These are phyloP conservation scores for Diachrysia chrysitis DNA, from an alignment of 2,888 invertebrate genomes.

Conservation along the genomic window DNA sequence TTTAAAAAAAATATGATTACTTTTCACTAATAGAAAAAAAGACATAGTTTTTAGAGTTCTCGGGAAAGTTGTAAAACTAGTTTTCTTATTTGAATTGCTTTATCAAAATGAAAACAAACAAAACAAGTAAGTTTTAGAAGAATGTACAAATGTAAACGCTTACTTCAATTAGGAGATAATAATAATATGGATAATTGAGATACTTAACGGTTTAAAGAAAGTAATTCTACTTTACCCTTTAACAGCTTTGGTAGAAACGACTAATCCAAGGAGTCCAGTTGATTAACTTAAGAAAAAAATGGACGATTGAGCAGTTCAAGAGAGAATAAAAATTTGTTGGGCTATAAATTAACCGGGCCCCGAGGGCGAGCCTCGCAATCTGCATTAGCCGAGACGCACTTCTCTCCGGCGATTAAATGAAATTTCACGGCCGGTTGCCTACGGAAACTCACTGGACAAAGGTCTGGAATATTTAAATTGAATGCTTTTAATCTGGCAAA, in stretches of 20 bases:
- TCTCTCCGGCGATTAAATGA: constrained; percentile 86
- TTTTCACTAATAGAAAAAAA: too few species aligned
- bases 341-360: constrained; percentile 85
- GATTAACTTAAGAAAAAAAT: constrained; percentile 70
- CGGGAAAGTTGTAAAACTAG: too few species aligned
- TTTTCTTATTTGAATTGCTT: background rate
- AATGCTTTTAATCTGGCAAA: constrained; percentile 82
- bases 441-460: constrained; percentile 84
- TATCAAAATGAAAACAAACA: background rate
- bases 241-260: constrained; percentile 64
- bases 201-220: constrained; percentile 54
- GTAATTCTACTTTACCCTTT: constrained; percentile 63
- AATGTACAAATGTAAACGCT: background rate
- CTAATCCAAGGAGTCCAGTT: constrained; percentile 63
- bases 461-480: constrained; percentile 85
- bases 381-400: constrained; percentile 88
- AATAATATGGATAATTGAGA: constrained; percentile 43
- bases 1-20: too few species aligned
- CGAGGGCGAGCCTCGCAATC: constrained; percentile 81
- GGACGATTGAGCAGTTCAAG: constrained; percentile 83
- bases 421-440: constrained; percentile 86
- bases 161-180: constrained; percentile 31
- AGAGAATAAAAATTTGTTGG: constrained; percentile 87
- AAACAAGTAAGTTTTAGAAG: background rate
- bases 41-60: too few species aligned